Evolutionary conservation across 2,113 vertebrate genomes (phyloP), one percentile per base, ranked within the genome.

Genomic region (Microcebus griseorufus): DNA sequence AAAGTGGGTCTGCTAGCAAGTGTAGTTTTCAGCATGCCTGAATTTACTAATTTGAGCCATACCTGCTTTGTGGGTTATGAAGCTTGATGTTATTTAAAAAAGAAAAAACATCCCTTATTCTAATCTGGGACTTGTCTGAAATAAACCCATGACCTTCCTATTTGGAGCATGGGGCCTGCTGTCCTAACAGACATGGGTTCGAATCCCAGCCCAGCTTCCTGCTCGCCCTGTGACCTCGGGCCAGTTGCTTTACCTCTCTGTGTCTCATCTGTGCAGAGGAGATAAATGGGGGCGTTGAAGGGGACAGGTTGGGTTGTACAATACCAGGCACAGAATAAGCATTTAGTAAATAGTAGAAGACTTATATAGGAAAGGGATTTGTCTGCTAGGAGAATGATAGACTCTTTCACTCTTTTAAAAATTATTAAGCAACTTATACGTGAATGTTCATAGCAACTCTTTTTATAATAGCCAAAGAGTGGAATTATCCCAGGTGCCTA

Each of bases 21-120:
- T 27, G 13, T 32, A 9, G 18, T 23, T 53, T 39, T 34, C n/a
- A 70, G 16, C 0, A 0, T 9, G 22, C 25, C 80, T n/a, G n/a
- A 29, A 20, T 37, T 79, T 55, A 12, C 42, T 37, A 1, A 23
- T 5, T 18, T 23, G 70, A 64, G 45, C 78, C 69, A 64, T 64
- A 34, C 37, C 27, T 32, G 72, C 62, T 25, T 9, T 60, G 32
- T 20, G 70, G 79, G 25, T 42, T 22, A 51, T 32, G 73, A 83
- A 51, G 45, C 65, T 78, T 53, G 92, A 34, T 34, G 79, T 5
- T 64, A n/a, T 78, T 79, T 83, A 5, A 27, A 29, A 18, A 62
- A 78, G 67, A 72, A 60, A 73, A 55, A 55, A 86, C 34, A 65
- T 37, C 67, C 7, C 14, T 1, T n/a, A 6, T 20, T 70, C 55